Percentiles rank a stretch among this genome's conserved stretches.
Conservation (phyloP, 1,140 invertebrate species). For the Panagrolaimus sp. region DNA sequence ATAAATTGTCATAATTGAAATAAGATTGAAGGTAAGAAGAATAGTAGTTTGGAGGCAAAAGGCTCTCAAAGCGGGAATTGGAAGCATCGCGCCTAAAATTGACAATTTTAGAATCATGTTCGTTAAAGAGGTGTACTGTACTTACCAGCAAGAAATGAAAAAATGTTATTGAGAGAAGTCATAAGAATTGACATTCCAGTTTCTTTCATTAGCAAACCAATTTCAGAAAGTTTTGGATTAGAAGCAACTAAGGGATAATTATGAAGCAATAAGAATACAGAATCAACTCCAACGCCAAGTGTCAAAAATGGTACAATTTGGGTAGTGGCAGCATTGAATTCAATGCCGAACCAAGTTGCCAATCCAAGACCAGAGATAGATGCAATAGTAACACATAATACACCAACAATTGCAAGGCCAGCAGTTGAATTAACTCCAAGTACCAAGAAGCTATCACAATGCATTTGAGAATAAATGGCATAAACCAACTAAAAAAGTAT, state of each 20-base stretch:
- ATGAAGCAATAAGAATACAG: conserved; percentile 85
- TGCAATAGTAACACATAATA: conserved; percentile 74
- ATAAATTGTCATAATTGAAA: conserved; percentile 78
- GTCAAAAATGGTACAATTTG: conserved; percentile 83
- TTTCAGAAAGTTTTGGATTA: conserved; percentile 60
- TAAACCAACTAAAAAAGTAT: conserved; percentile 70
- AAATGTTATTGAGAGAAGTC: conserved; percentile 76
- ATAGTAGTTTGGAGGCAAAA: conserved; percentile 85
- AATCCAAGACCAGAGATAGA: conserved; percentile 84
- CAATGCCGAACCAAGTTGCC: conserved; percentile 81
- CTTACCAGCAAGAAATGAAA: conserved; percentile 67
- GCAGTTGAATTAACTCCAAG: conserved; percentile 75
- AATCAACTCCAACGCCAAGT: conserved; percentile 81
- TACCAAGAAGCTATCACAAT: conserved; percentile 66
- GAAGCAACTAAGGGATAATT: conserved; percentile 69
- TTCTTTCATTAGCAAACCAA: conserved; percentile 50
- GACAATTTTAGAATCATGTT: too few species aligned
- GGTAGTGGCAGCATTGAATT: conserved; percentile 65
- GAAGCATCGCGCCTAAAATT: conserved; percentile 79
- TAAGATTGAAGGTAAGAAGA: conserved; percentile 78
- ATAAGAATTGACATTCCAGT: conserved; percentile 64
- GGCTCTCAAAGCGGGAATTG: conserved; percentile 82
- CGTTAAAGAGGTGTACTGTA: too few species aligned
- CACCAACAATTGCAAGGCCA: conserved; percentile 80
- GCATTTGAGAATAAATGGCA: conserved; percentile 71